Conservation (phyloP, 1,140 invertebrate species). For the Drosophila melanogaster region Release_6_plus_ISO1_MT NT_037436.4:11096001-11096500, state of each 20-base stretch:
- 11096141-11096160: constrained; percentile 54
- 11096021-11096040: constrained; percentile 53
- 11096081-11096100: constrained; percentile 6
- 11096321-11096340: too few relatives aligned
- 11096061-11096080: constrained; percentile 49
- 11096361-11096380: too few relatives aligned
- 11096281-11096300: too few relatives aligned
- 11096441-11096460: background rate
- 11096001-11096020: constrained; percentile 54
- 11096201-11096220: background rate
- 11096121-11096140: constrained; percentile 60
- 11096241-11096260: too few relatives aligned
- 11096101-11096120: constrained; percentile 10
- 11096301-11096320: too few relatives aligned
- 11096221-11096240: background rate
- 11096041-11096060: constrained; percentile 54
- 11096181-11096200: background rate
- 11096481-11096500: constrained; percentile 27
- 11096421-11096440: constrained; percentile 9
- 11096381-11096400: too few relatives aligned
- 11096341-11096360: too few relatives aligned
- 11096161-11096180: constrained; percentile 17
- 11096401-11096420: background rate
- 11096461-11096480: constrained; percentile 4
- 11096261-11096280: too few relatives aligned